Base-by-base conservation (phyloP, 2,797 vertebrate species). In the Perodicticus potto region DNA sequence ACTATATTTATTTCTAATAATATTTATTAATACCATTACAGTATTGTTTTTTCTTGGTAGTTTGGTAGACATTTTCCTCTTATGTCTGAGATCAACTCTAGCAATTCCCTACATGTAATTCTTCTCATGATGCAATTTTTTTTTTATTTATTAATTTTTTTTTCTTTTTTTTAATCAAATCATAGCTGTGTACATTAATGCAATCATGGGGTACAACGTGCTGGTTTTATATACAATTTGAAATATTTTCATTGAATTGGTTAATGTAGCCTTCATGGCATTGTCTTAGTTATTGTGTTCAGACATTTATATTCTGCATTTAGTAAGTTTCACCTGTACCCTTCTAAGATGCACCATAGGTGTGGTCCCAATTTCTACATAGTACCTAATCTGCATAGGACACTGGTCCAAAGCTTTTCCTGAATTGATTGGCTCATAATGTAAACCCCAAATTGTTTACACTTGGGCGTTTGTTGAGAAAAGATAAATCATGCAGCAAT, bases 71-170 rank as follows among this genome's bases (percentile, higher is more conserved):
- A 90, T 88, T 74, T 72, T 73, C 94, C 95, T 53, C 85, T 89
- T 97, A 65, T 89, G 45, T 74, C 55, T 82, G 92, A 96, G 89
- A 96, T 78, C 72, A 92, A 93, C 59, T 86, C 81, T 92, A 97
- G 96, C 25, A n/a, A 92, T 90, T 94, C 92, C 95, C 96, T 93
- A 67, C 91, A 53, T 76, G 95, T 95, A 91, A 96, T 92, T 95
- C 53, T 12, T 87, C 34, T 95, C 34, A 59, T 93, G 86, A 72
- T 1, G 40, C 5, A 25, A 27, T 17, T 90, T 87, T 69, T 69
- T 88, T 87, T 74, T 80, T 88, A 88, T 34, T 91, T 59, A 77
- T 40, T 23, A 59, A 16, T 67, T 89, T 40, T 40, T 40, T 40
- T 40, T 40, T 40, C 40, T 40, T 40, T 40, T 40, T 40, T 40